Conservation (phyloP, 1,140 invertebrate genomes). For the Cydia amplana region DNA sequence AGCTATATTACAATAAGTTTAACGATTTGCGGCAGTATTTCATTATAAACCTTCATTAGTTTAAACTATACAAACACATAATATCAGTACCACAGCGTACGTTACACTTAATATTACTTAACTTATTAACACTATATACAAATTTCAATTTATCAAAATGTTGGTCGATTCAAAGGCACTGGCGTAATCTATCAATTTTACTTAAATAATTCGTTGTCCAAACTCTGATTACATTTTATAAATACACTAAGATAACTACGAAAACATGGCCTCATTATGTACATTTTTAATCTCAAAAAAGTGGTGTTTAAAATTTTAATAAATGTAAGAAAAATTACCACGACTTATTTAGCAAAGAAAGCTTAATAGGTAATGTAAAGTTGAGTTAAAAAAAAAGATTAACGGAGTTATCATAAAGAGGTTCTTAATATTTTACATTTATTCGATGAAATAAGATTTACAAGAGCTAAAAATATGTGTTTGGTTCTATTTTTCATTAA, state of each 20-base stretch:
- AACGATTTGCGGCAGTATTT: constrained; percentile 3
- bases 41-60: constrained; percentile 23
- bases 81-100: constrained; percentile 25
- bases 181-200: not conserved
- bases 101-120: constrained; percentile 17
- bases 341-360: not conserved
- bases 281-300: constrained; percentile 21
- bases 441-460: not conserved
- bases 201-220: constrained; percentile 24
- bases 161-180: constrained; percentile 29
- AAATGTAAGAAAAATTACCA: not conserved
- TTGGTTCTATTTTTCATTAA: not conserved
- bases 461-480: not conserved
- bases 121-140: constrained; percentile 39
- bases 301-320: too few relatives aligned
- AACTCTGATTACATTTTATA: constrained; percentile 19
- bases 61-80: constrained; percentile 22
- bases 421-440: not conserved
- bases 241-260: constrained; percentile 28
- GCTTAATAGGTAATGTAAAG: not conserved
- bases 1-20: constrained; percentile 29
- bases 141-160: constrained; percentile 19
- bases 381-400: too few relatives aligned
- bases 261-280: constrained; percentile 29
- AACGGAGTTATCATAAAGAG: too few relatives aligned